phyloP scores from a whole-genome alignment of 2,797 vertebrate genomes.

The Myotis pilosus region DNA sequence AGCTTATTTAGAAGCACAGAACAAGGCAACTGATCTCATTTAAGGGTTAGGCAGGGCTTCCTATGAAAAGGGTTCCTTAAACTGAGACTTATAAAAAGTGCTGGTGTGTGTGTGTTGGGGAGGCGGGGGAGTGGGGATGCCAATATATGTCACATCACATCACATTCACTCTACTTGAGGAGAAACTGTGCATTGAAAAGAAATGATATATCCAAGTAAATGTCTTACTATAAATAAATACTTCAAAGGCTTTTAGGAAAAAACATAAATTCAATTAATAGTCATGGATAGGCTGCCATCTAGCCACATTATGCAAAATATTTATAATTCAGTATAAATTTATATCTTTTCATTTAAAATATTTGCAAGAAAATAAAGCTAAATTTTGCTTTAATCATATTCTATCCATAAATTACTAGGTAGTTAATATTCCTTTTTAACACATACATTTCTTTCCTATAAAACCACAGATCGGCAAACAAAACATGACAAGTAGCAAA shows the following conservation, averaged over 20 bases:
- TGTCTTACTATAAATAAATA: not conserved
- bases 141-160: not conserved
- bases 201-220: not conserved
- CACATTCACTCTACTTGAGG: not conserved
- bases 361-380: constrained; percentile 24
- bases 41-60: not conserved
- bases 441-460: not conserved
- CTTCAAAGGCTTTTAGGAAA: not conserved
- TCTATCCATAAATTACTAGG: not conserved
- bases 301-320: not conserved
- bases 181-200: not conserved
- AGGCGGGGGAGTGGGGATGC: not conserved
- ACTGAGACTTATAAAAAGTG: not conserved
- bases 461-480: not conserved
- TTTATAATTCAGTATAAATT: not conserved
- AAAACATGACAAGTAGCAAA: not conserved
- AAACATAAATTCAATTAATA: not conserved
- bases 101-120: not conserved
- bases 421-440: not conserved
- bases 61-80: not conserved
- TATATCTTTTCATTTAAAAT: constrained; percentile 1
- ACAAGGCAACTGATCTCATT: not conserved
- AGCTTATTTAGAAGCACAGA: not conserved
- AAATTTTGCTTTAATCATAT: not conserved
- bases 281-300: not conserved